Percentiles rank a stretch among this genome's conserved stretches.
These are phyloP conservation scores for Amblyjoppa proteus DNA, from an alignment of 2,888 invertebrate genomes.

Conservation along the genomic window DNA sequence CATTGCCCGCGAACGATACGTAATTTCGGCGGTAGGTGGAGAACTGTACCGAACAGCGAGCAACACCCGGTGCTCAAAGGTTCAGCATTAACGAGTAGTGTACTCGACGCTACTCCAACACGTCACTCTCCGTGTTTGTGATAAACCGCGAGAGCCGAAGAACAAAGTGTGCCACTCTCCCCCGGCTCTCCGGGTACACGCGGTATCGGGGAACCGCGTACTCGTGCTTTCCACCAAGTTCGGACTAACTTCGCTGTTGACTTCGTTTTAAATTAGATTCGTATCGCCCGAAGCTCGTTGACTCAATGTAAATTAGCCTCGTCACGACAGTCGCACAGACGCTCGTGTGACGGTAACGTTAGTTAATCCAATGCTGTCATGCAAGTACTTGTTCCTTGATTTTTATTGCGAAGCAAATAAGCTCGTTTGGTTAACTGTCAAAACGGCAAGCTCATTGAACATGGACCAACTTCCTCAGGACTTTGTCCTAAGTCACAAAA, in stretches of 20 bases:
- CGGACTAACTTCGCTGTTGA: not conserved
- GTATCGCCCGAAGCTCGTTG: not conserved
- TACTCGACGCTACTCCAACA: conserved; percentile 40
- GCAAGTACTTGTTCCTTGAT: not conserved
- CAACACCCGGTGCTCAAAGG: conserved; percentile 7
- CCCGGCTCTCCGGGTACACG: not conserved
- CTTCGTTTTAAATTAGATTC: not conserved
- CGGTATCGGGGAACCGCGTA: not conserved
- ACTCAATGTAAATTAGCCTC: not conserved
- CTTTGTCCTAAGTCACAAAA: too few relatives aligned
- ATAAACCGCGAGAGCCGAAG: conserved; percentile 33
- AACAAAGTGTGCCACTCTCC: conserved; percentile 5
- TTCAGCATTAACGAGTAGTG: conserved; percentile 51
- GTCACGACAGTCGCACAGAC: not conserved
- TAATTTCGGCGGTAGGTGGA: conserved; percentile 44
- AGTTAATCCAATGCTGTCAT: not conserved
- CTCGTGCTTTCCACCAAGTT: not conserved
- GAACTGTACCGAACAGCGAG: conserved; percentile 51
- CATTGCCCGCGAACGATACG: conserved; percentile 43
- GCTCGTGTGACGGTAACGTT: conserved; percentile 3
- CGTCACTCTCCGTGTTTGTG: conserved; percentile 41
- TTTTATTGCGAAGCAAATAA: not conserved
- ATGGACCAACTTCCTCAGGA: not conserved
- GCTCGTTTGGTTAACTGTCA: not conserved
- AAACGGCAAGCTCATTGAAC: not conserved